These are phyloP conservation scores for Sycophila sp. DNA, from an alignment of 1,140 invertebrate species.

Conservation along the genomic window DNA sequence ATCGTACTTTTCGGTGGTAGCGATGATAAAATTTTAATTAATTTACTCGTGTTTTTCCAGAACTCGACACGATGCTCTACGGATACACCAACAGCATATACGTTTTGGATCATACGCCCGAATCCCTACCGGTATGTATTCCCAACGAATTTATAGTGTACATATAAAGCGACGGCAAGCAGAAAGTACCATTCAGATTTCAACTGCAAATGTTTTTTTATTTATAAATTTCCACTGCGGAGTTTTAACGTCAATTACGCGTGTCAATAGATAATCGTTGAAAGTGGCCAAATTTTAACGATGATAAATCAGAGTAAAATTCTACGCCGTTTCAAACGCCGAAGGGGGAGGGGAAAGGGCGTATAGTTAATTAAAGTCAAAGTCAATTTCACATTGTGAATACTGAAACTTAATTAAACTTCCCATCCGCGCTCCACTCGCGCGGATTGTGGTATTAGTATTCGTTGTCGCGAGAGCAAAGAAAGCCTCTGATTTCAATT, in stretches of 20 bases:
- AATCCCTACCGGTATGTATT: conserved; percentile 60
- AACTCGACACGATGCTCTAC: conserved; percentile 63
- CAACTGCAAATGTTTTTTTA: neutral
- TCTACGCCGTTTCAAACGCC: neutral
- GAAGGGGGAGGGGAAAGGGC: neutral
- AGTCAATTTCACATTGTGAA: conserved; percentile 5
- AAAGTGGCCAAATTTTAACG: no score
- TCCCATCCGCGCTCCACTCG: neutral
- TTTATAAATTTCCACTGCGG: neutral
- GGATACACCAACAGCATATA: conserved; percentile 64
- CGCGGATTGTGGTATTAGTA: neutral
- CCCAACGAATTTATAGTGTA: conserved; percentile 8
- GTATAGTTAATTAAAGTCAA: conserved; percentile 38
- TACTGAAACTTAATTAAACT: conserved; percentile 31
- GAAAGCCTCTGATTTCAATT: conserved; percentile 16
- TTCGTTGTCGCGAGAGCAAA: neutral
- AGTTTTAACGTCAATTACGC: neutral
- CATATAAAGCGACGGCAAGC: no score
- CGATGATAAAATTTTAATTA: neutral
- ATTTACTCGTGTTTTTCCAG: conserved; percentile 51
- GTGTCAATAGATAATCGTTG: no score
- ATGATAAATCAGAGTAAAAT: neutral
- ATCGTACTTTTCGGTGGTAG: neutral
- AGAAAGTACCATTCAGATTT: no score
- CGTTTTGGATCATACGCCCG: conserved; percentile 61